Conservation (phyloP, 2,888 invertebrate genomes). For the Apocheima hispidaria region DNA sequence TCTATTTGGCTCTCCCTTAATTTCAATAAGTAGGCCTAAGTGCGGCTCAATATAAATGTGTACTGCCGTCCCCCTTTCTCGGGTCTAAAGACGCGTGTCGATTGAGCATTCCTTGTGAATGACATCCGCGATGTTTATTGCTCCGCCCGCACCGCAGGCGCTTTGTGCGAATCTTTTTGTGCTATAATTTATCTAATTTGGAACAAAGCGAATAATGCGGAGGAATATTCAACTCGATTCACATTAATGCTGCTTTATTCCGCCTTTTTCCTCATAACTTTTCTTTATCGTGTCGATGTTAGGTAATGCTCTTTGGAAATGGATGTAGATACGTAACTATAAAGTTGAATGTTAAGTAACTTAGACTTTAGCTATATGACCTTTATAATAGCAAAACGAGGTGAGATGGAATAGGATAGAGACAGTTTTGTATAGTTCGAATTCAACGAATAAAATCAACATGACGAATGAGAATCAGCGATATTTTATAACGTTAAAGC, state of each 20-base stretch:
- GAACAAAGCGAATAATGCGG: conserved; percentile 73
- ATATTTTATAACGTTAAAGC: not conserved
- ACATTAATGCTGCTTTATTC: conserved; percentile 46
- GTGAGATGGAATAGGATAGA: not conserved
- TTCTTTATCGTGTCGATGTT: conserved; percentile 17
- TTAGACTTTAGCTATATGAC: not conserved
- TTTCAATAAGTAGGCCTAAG: not conserved
- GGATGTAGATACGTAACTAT: not conserved
- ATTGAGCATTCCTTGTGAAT: conserved; percentile 75
- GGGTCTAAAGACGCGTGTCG: conserved; percentile 61
- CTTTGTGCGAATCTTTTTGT: conserved; percentile 74
- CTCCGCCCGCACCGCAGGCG: conserved; percentile 63
- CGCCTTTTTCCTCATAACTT: conserved; percentile 30
- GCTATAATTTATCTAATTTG: conserved; percentile 80
- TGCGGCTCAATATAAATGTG: conserved; percentile 9
- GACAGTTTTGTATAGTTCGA: not conserved
- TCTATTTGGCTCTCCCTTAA: not conserved
- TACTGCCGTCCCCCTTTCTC: conserved; percentile 24
- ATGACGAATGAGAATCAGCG: not conserved
- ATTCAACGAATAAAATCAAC: not conserved
- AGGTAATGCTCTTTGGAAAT: conserved; percentile 1
- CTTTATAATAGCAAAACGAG: not conserved
- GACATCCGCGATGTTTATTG: conserved; percentile 79
- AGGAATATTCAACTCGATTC: conserved; percentile 61
- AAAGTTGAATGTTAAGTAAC: not conserved